These are phyloP conservation scores for Amphibalanus amphitrite DNA, from an alignment of 1,140 invertebrate species.

Conservation along the genomic window DNA sequence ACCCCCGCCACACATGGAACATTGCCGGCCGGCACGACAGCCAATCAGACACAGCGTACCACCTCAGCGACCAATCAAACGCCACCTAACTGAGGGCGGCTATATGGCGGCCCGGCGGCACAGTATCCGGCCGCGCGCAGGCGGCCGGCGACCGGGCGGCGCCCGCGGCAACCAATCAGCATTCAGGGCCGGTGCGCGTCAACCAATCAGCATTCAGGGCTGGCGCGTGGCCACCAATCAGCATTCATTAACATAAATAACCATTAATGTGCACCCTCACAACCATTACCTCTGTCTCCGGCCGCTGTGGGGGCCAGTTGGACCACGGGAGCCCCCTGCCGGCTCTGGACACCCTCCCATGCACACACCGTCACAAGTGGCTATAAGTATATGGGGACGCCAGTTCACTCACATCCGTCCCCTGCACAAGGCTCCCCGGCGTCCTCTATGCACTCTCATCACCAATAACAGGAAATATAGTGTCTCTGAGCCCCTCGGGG, in stretches of 20 bases:
- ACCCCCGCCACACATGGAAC: too few relatives aligned
- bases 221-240: background rate
- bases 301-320: too few relatives aligned
- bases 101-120: background rate
- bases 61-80: background rate
- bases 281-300: background rate
- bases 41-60: too few relatives aligned
- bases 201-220: background rate
- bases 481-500: too few relatives aligned
- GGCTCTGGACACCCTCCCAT: background rate
- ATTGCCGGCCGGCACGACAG: too few relatives aligned
- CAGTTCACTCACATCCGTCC: too few relatives aligned
- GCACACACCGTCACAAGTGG: background rate
- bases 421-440: background rate
- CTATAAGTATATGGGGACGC: background rate
- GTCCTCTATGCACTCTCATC: background rate
- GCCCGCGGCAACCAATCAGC: too few relatives aligned
- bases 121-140: too few relatives aligned
- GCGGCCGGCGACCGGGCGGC: too few relatives aligned
- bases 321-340: too few relatives aligned
- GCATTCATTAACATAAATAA: background rate
- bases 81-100: background rate
- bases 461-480: too few relatives aligned
- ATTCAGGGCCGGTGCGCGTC: background rate
- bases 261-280: background rate